Conservation (phyloP, 2,113 vertebrate genomes). For the Ceratotherium simum region DNA sequence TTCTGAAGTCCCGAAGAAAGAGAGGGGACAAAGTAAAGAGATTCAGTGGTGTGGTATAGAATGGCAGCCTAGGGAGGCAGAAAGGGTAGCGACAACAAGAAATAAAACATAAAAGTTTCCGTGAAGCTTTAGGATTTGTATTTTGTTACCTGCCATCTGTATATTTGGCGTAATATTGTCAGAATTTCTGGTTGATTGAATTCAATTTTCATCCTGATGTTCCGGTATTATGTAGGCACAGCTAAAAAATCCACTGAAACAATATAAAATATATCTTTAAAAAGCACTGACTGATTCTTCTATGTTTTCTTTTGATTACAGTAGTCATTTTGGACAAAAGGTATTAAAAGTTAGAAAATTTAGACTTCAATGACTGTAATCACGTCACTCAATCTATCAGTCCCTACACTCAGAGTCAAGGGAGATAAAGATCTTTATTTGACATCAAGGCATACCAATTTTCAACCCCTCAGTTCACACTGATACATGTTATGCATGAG, state of each 20-base stretch:
- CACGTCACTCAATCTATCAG: conserved; percentile 20
- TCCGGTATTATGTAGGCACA: background rate
- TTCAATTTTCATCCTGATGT: conserved; percentile 43
- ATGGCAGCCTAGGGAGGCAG: background rate
- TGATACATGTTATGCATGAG: conserved; percentile 75
- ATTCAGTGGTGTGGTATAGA: background rate
- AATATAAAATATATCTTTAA: conserved; percentile 20
- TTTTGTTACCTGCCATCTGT: background rate
- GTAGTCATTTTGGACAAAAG: conserved; percentile 50
- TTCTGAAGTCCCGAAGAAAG: background rate
- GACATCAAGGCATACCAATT: conserved; percentile 73
- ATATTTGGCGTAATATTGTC: conserved; percentile 18
- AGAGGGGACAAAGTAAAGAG: background rate
- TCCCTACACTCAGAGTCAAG: conserved; percentile 49
- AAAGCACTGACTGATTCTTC: background rate
- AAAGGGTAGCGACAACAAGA: background rate
- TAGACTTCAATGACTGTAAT: conserved; percentile 40
- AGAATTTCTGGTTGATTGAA: conserved; percentile 55
- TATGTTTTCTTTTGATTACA: conserved; percentile 45
- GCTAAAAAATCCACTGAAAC: conserved; percentile 1
- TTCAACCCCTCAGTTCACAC: conserved; percentile 75
- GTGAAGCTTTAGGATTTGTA: background rate
- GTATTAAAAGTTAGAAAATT: conserved; percentile 55
- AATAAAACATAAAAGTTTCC: background rate
- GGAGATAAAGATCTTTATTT: conserved; percentile 67